Evolutionary conservation across 2,113 vertebrate species (phyloP).

Genomic region (Alligator mississippiensis): DNA sequence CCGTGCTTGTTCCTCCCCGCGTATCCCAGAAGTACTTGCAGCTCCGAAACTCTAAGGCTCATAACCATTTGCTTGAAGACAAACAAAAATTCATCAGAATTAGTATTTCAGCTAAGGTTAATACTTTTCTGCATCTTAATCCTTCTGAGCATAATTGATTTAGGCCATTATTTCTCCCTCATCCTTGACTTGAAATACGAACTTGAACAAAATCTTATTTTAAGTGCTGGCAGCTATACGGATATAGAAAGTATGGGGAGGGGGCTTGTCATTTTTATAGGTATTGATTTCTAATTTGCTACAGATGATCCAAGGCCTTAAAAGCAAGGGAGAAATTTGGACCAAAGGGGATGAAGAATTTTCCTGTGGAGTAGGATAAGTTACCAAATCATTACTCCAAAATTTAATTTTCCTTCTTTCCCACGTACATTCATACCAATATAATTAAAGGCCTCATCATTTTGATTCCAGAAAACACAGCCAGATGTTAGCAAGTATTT

Average conservation of each 20-base stretch:
- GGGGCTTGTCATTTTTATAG: not conserved
- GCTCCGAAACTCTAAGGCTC: slow-evolving; percentile 99
- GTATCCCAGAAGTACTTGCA: slow-evolving; percentile 98
- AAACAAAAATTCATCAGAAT: slow-evolving; percentile 29
- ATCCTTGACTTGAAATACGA: not conserved
- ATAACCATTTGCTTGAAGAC: slow-evolving; percentile 98
- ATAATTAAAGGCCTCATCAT: not conserved
- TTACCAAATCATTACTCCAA: not conserved
- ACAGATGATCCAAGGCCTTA: not conserved
- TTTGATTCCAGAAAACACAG: not conserved
- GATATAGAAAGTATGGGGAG: rapidly evolving
- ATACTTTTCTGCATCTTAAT: not conserved
- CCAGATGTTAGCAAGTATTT: not conserved
- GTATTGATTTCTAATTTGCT: not conserved
- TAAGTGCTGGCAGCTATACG: not conserved
- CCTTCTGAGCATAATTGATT: not conserved
- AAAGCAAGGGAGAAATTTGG: rapidly evolving
- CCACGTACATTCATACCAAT: not conserved
- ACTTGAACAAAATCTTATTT: rapidly evolving
- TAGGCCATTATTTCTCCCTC: not conserved
- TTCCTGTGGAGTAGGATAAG: not conserved
- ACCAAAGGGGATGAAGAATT: not conserved
- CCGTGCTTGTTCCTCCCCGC: slow-evolving; percentile 99
- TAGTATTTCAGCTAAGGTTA: not conserved
- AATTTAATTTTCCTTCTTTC: not conserved